Percentiles rank a stretch among this genome's conserved stretches.
Conservation (phyloP, 1,140 invertebrate species). For the Drepana arcuata region DNA sequence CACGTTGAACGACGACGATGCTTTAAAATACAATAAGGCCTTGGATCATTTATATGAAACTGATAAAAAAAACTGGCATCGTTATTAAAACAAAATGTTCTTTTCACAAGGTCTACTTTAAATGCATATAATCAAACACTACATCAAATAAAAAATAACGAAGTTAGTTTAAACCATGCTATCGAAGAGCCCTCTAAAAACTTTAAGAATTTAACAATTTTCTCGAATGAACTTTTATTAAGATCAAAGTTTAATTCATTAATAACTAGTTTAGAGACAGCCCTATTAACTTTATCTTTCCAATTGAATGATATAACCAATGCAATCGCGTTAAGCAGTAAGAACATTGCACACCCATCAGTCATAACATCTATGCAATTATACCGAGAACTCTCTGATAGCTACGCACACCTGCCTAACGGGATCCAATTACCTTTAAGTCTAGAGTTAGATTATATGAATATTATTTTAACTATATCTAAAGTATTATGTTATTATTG, state of each 20-base stretch:
- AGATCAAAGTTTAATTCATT: constrained; percentile 6
- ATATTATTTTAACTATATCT: too few relatives aligned
- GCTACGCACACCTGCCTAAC: constrained; percentile 9
- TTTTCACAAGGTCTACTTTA: background rate
- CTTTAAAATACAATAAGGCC: constrained; percentile 13
- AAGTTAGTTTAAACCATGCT: constrained; percentile 8
- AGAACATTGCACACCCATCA: constrained; percentile 11
- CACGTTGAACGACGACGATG: constrained; percentile 15
- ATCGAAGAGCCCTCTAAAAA: constrained; percentile 5
- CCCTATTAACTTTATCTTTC: constrained; percentile 16
- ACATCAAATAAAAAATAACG: constrained; percentile 10
- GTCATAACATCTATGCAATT: constrained; percentile 11
- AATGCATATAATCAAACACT: constrained; percentile 5
- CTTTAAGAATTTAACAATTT: constrained; percentile 8
- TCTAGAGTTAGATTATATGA: constrained; percentile 10
- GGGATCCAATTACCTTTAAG: constrained; percentile 12
- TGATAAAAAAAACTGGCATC: background rate
- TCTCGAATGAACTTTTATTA: constrained; percentile 2
- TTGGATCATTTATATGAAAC: constrained; percentile 2
- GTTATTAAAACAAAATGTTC: constrained; percentile 7
- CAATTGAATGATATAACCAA: constrained; percentile 14
- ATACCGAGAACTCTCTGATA: constrained; percentile 11
- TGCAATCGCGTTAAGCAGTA: constrained; percentile 8
- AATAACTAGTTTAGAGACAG: constrained; percentile 10
- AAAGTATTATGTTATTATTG: too few relatives aligned